phyloP scores from a whole-genome alignment of 2,888 invertebrate genomes.

The Silvanus unidentatus region DNA sequence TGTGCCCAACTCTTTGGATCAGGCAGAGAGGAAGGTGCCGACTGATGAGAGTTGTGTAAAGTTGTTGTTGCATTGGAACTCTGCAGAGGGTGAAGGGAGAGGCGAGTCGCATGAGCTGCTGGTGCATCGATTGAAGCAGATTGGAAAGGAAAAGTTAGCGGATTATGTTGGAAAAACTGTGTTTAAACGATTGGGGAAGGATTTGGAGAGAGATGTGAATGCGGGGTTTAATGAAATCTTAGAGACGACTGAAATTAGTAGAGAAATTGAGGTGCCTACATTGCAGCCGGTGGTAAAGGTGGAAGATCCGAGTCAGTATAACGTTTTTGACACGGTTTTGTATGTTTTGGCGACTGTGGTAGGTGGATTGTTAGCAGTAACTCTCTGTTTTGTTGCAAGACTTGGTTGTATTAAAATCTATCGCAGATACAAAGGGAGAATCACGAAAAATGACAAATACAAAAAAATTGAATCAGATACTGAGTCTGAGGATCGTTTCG shows the following conservation, averaged over 20 bases:
- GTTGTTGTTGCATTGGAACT: conserved; percentile 56
- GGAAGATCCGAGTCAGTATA: conserved; percentile 31
- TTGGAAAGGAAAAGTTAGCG: conserved; percentile 53
- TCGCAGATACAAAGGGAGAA: background rate
- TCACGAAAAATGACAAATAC: conserved; percentile 19
- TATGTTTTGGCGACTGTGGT: conserved; percentile 17
- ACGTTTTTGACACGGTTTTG: conserved; percentile 32
- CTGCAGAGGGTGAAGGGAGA: conserved; percentile 47
- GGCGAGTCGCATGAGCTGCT: conserved; percentile 54
- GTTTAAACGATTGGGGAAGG: conserved; percentile 51
- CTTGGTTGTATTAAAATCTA: background rate
- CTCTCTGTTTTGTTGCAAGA: conserved; percentile 8
- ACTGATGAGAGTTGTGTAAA: conserved; percentile 52
- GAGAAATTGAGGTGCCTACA: conserved; percentile 15
- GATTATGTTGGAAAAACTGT: conserved; percentile 57
- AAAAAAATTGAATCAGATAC: conserved; percentile 21
- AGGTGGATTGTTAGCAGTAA: conserved; percentile 17
- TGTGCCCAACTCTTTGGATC: conserved; percentile 43
- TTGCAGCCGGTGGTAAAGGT: conserved; percentile 23
- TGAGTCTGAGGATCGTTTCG: conserved; percentile 36
- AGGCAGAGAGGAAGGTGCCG: conserved; percentile 48
- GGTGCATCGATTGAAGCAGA: conserved; percentile 53
- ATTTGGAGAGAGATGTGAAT: conserved; percentile 38
- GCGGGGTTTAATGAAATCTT: conserved; percentile 28
- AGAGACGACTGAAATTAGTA: conserved; percentile 1